Evolutionary conservation across 2,797 vertebrate genomes (phyloP).

Genomic region (Melanotaenia pygmaea): DNA sequence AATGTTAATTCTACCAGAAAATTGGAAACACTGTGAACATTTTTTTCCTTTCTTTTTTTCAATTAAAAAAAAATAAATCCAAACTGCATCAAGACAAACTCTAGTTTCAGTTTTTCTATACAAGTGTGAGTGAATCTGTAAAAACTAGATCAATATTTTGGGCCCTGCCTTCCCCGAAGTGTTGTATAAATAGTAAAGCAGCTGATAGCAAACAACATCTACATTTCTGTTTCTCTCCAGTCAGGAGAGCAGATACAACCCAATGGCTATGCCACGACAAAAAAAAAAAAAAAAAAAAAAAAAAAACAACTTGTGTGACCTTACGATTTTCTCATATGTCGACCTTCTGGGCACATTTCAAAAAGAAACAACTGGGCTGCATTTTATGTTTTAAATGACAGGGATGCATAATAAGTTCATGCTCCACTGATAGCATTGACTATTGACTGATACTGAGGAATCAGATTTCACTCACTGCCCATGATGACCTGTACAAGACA

Average conservation of each 20-base stretch:
- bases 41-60: neutral
- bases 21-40: neutral
- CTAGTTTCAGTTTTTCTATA: conserved; percentile 18
- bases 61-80: neutral
- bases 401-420: conserved; percentile 22
- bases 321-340: conserved; percentile 14
- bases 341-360: conserved; percentile 12
- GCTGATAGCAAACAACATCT: conserved; percentile 71
- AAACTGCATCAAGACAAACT: conserved; percentile 1
- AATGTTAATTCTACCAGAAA: neutral
- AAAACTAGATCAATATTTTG: conserved; percentile 73
- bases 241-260: conserved; percentile 55
- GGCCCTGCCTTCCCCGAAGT: conserved; percentile 60
- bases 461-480: conserved; percentile 62
- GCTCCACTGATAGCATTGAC: conserved; percentile 50
- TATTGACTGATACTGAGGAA: conserved; percentile 44
- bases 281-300: neutral
- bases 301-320: conserved; percentile 20
- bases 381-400: conserved; percentile 35
- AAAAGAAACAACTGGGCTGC: conserved; percentile 6
- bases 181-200: conserved; percentile 77
- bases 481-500: conserved; percentile 34
- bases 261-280: conserved; percentile 21
- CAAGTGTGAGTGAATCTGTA: conserved; percentile 34
- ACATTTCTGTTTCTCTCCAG: conserved; percentile 63